Conservation (phyloP, 2,888 invertebrate genomes). For the Drosophila infuscata region DNA sequence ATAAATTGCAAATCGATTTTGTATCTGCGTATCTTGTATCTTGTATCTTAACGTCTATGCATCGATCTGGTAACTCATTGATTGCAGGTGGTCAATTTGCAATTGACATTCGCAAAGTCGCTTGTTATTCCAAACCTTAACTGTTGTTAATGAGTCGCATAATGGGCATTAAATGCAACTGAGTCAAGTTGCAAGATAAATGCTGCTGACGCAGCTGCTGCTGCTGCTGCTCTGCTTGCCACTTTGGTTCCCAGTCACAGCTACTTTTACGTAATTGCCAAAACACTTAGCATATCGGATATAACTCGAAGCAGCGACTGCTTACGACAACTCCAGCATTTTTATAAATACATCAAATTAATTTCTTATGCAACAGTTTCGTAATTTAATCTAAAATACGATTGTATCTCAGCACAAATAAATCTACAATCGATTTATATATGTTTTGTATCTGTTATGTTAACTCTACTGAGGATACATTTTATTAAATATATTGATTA, state of each 20-base stretch:
- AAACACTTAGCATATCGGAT: conserved; percentile 25
- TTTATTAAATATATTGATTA: neutral
- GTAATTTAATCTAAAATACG: conserved; percentile 17
- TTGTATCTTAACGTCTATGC: neutral
- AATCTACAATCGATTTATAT: neutral
- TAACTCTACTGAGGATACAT: neutral
- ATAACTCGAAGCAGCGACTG: neutral
- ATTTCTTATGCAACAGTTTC: conserved; percentile 5
- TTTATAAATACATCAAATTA: conserved; percentile 5
- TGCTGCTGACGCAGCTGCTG: conserved; percentile 9
- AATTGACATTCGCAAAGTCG: conserved; percentile 33
- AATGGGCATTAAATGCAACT: conserved; percentile 24
- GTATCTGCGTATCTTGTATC: conserved; percentile 14
- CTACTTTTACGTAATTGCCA: conserved; percentile 22
- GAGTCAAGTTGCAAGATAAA: conserved; percentile 27
- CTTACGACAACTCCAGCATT: conserved; percentile 8
- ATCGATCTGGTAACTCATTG: conserved; percentile 4
- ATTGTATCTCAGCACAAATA: neutral
- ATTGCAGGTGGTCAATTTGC: conserved; percentile 33
- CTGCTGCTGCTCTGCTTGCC: conserved; percentile 4
- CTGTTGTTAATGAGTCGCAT: conserved; percentile 37
- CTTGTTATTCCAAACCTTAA: conserved; percentile 28
- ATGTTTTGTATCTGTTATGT: neutral
- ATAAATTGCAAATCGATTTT: conserved; percentile 43
- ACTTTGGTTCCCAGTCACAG: conserved; percentile 3